Conservation (phyloP, 1,140 invertebrate species). For the Bombus confusus region DNA sequence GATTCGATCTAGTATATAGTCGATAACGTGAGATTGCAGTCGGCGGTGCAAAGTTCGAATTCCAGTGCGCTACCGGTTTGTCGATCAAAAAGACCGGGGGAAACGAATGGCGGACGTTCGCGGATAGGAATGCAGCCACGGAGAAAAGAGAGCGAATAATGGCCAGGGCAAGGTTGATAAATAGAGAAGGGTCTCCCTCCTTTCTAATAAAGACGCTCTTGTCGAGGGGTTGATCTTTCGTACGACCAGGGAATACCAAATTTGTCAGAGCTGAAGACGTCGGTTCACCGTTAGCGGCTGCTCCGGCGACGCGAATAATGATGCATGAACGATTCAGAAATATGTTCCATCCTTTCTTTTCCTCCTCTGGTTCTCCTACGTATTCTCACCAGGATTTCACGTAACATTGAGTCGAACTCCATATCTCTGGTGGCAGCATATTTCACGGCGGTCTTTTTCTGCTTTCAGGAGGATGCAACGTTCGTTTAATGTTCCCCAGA, state of each 20-base stretch:
- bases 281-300: constrained; percentile 46
- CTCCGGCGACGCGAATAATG: constrained; percentile 43
- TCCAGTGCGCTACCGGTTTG: constrained; percentile 35
- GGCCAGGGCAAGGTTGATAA: constrained; percentile 76
- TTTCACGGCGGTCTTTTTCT: neutral
- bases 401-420: neutral
- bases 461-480: constrained; percentile 75
- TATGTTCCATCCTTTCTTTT: constrained; percentile 19
- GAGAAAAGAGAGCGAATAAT: constrained; percentile 72
- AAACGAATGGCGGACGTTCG: constrained; percentile 58
- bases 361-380: neutral
- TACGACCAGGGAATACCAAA: constrained; percentile 81
- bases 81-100: constrained; percentile 53
- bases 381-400: constrained; percentile 21
- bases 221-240: constrained; percentile 80
- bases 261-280: constrained; percentile 74
- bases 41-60: constrained; percentile 53
- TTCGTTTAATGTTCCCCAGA: constrained; percentile 80
- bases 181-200: constrained; percentile 76
- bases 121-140: constrained; percentile 69
- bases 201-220: constrained; percentile 83
- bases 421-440: too few relatives aligned
- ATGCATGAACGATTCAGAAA: constrained; percentile 58
- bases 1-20: constrained; percentile 19
- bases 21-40: constrained; percentile 8